phyloP scores from a whole-genome alignment of 2,113 vertebrate species.

The Mungos mungo region DNA sequence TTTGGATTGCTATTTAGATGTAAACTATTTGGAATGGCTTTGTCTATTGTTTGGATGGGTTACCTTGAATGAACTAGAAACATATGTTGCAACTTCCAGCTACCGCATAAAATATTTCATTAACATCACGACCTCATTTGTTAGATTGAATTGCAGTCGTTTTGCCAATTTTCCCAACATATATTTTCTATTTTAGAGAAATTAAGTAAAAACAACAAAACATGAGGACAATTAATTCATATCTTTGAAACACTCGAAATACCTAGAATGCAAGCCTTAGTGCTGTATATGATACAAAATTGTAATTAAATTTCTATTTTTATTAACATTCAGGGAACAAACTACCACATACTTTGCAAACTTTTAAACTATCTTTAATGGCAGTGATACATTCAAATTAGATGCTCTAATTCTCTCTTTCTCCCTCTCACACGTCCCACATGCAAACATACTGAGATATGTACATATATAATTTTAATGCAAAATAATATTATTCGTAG shows the following conservation, averaged over 20 bases:
- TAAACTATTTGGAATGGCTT: constrained; percentile 56
- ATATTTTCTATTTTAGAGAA: constrained; percentile 44
- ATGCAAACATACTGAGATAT: not conserved
- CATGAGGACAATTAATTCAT: not conserved
- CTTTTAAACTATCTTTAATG: not conserved
- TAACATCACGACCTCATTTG: constrained; percentile 58
- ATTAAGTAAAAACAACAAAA: constrained; percentile 41
- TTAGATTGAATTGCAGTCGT: constrained; percentile 38
- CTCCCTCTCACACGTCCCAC: not conserved
- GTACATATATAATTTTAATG: not conserved
- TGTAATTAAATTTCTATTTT: not conserved
- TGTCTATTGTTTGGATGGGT: constrained; percentile 46
- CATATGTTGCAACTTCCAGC: not conserved
- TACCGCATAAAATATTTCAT: constrained; percentile 59
- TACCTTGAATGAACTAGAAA: constrained; percentile 26
- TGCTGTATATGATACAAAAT: not conserved
- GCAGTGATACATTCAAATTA: not conserved
- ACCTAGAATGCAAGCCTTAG: not conserved
- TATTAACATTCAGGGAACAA: constrained; percentile 15
- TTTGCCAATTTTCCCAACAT: not conserved
- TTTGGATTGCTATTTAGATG: constrained; percentile 49
- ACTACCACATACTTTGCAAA: not conserved
- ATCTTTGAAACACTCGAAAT: not conserved
- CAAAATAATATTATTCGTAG: not conserved
- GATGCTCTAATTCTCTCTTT: not conserved